Evolutionary conservation across 2,113 vertebrate species (phyloP).

Genomic region (Oncorhynchus mykiss): DNA sequence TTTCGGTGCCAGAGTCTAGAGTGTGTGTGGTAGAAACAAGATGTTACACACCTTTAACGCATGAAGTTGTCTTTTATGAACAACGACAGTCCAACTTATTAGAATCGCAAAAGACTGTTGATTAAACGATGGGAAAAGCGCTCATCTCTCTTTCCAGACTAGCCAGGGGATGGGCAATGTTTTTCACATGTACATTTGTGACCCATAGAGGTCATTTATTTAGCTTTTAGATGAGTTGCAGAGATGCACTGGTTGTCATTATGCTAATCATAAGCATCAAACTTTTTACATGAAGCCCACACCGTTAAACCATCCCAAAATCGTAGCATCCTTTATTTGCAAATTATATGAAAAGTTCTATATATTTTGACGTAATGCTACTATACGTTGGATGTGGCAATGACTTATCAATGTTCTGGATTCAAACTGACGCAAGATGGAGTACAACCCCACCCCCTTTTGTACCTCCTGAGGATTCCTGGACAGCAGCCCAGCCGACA

Average conservation of each 20-base stretch:
- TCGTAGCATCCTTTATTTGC: neutral
- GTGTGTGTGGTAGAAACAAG: constrained; percentile 1
- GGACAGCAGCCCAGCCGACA: constrained; percentile 18
- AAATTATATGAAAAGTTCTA: neutral
- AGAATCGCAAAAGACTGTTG: neutral
- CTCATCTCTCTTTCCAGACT: neutral
- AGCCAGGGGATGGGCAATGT: neutral
- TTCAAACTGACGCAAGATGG: neutral
- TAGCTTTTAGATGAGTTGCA: neutral
- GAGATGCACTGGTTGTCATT: neutral
- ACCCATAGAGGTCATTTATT: neutral
- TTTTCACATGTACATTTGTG: neutral
- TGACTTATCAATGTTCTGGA: neutral
- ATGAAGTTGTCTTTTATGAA: neutral
- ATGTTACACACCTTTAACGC: neutral
- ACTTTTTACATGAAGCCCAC: neutral
- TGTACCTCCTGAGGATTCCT: constrained; percentile 17
- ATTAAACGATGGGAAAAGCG: neutral
- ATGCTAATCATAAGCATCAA: neutral
- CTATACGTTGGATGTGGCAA: neutral
- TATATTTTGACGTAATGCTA: neutral
- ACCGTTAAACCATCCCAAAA: neutral
- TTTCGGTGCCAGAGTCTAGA: constrained; percentile 14
- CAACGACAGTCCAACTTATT: neutral
- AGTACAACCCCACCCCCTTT: neutral